These are phyloP conservation scores for Leptinotarsa texana DNA, from an alignment of 1,140 invertebrate genomes.

Conservation along the genomic window DNA sequence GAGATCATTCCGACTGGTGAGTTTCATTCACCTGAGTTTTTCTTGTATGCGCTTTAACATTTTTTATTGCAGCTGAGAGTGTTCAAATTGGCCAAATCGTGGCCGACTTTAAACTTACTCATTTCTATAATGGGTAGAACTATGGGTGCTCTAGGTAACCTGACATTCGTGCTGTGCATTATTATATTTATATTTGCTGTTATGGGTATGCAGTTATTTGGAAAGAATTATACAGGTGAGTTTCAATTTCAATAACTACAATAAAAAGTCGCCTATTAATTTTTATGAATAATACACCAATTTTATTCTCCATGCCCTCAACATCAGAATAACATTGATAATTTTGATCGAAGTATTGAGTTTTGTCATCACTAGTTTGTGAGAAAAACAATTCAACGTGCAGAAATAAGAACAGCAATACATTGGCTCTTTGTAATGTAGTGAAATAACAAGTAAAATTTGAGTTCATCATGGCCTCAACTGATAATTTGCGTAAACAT, in stretches of 20 bases:
- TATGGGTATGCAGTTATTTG: constrained; percentile 98
- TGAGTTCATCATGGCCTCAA: no score
- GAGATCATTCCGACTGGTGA: constrained; percentile 96
- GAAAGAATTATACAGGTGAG: constrained; percentile 86
- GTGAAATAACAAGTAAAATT: no score
- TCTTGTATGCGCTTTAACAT: neutral
- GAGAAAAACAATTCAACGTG: no score
- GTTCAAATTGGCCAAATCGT: constrained; percentile 99
- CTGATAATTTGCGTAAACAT: no score
- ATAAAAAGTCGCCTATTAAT: no score
- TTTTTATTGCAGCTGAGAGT: constrained; percentile 83
- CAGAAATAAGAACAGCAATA: no score
- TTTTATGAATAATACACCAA: no score
- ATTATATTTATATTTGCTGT: constrained; percentile 99
- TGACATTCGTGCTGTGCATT: constrained; percentile 96
- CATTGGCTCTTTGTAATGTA: no score
- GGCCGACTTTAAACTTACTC: constrained; percentile 96
- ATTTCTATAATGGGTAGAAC: constrained; percentile 99
- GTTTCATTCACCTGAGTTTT: constrained; percentile 50
- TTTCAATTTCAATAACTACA: neutral
- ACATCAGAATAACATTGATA: no score
- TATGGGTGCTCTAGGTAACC: constrained; percentile 95
- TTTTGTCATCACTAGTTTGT: no score
- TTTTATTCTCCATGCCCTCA: no score
- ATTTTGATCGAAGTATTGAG: no score